phyloP scores from a whole-genome alignment of 1,140 invertebrate species.

The Lerema accius region DNA sequence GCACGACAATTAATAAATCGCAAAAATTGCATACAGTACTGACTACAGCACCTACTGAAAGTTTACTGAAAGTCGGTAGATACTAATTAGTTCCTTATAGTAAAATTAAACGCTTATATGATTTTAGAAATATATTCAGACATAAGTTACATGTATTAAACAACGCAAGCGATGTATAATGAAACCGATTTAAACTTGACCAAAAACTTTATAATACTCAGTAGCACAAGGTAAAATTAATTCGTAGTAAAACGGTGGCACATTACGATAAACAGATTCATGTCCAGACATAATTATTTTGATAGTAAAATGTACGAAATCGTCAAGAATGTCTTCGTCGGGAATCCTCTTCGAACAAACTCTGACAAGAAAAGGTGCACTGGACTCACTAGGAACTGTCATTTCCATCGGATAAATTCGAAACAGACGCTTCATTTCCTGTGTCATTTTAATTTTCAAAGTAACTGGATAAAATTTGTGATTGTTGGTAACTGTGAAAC shows the following conservation, averaged over 20 bases:
- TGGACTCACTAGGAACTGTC: conserved; percentile 42
- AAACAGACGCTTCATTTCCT: conserved; percentile 61
- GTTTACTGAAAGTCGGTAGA: too few relatives aligned
- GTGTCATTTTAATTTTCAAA: conserved; percentile 56
- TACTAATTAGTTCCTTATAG: too few relatives aligned
- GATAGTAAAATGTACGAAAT: conserved; percentile 64
- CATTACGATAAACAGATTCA: conserved; percentile 51
- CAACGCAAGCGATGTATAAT: too few relatives aligned
- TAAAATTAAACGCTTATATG: too few relatives aligned
- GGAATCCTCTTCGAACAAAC: conserved; percentile 46
- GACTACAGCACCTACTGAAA: too few relatives aligned
- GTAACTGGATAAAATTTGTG: conserved; percentile 52
- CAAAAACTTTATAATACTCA: conserved; percentile 35
- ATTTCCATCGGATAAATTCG: conserved; percentile 54
- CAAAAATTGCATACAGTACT: too few relatives aligned
- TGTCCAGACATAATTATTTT: conserved; percentile 58
- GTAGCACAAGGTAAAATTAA: conserved; percentile 60
- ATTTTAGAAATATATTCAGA: too few relatives aligned
- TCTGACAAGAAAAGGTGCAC: conserved; percentile 45
- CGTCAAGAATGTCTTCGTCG: conserved; percentile 34
- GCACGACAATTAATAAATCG: too few relatives aligned
- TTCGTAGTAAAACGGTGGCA: conserved; percentile 69
- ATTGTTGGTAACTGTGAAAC: conserved; percentile 55
- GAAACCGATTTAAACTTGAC: too few relatives aligned
- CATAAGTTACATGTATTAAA: too few relatives aligned